Conservation (phyloP, 2,113 vertebrate species). For the Gambusia holbrooki region DNA sequence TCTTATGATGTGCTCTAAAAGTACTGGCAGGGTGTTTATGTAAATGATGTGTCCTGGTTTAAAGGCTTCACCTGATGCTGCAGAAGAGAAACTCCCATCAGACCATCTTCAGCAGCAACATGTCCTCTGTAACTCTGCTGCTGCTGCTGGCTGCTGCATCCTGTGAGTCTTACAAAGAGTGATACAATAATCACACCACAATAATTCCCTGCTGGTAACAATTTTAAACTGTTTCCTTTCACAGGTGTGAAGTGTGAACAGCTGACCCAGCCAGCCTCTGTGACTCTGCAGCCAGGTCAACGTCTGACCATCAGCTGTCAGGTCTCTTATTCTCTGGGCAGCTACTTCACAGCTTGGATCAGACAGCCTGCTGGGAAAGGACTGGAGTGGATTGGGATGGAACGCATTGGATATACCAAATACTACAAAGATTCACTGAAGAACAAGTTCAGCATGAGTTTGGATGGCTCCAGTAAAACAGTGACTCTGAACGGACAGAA, state of each 20-base stretch:
- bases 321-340: constrained; percentile 16
- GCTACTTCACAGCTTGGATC: too few species aligned
- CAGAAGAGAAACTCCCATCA: neutral
- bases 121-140: neutral
- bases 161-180: neutral
- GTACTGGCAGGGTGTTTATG: neutral
- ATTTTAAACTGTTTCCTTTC: neutral
- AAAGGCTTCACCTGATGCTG: neutral
- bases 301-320: constrained; percentile 33
- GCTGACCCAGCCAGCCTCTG: neutral
- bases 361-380: too few species aligned
- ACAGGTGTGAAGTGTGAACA: neutral
- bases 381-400: too few species aligned
- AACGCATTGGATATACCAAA: too few species aligned
- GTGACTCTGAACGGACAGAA: too few species aligned
- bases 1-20: too few species aligned
- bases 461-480: too few species aligned
- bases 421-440: too few species aligned
- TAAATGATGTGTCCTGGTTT: neutral
- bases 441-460: too few species aligned
- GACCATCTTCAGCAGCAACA: neutral
- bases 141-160: neutral
- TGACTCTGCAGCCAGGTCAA: constrained; percentile 36
- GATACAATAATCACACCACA: neutral
- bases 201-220: neutral